These are phyloP conservation scores for Capromys pilorides DNA, from an alignment of 2,797 vertebrate genomes.

Conservation along the genomic window DNA sequence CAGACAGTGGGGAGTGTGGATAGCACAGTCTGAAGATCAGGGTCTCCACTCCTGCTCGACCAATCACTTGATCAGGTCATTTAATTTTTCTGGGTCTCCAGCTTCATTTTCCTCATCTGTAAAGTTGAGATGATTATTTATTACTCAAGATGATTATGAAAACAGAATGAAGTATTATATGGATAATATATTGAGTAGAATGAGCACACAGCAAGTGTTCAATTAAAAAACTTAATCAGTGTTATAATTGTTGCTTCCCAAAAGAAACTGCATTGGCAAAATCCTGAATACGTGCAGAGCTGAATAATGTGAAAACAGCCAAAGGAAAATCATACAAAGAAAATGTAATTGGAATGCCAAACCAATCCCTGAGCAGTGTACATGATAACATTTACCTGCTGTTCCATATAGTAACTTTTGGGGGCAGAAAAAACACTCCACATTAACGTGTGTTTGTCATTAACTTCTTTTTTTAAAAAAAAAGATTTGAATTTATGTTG, in stretches of 20 bases:
- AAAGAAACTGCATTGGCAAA: conserved; percentile 46
- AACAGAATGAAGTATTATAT: conserved; percentile 4
- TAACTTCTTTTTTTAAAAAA: neutral
- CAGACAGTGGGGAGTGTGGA: neutral
- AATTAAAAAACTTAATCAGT: conserved; percentile 48
- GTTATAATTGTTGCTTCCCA: conserved; percentile 26
- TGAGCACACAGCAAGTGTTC: neutral
- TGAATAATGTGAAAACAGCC: conserved; percentile 64
- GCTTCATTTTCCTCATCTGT: neutral
- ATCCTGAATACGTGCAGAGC: conserved; percentile 48
- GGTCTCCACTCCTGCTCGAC: neutral
- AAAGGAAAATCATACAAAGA: conserved; percentile 44
- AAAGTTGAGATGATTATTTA: neutral
- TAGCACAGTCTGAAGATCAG: neutral
- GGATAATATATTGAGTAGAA: neutral
- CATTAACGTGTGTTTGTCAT: conserved; percentile 47
- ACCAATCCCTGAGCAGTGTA: neutral
- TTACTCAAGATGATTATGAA: conserved; percentile 37
- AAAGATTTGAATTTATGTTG: conserved; percentile 44
- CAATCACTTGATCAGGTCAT: neutral
- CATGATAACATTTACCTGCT: conserved; percentile 56
- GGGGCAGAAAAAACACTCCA: neutral
- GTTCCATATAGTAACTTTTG: conserved; percentile 39
- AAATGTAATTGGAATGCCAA: conserved; percentile 64
- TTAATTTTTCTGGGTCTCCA: neutral